Conservation (phyloP, 2,113 vertebrate species). For the Tachysurus fulvidraco region DNA sequence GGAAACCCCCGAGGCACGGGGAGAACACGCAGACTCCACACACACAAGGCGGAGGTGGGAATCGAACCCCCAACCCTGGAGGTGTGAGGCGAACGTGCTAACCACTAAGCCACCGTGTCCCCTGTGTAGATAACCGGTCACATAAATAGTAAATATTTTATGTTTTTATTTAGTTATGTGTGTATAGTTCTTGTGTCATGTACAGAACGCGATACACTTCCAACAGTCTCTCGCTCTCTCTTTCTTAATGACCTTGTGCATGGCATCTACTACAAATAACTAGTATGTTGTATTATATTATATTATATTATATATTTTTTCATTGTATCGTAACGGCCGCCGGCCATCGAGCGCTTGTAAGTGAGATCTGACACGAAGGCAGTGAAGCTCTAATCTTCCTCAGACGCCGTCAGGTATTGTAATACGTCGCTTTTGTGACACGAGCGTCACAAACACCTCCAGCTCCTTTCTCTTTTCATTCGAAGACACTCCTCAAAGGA, state of each 20-base stretch:
- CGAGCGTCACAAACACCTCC: not conserved
- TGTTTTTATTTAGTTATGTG: not conserved
- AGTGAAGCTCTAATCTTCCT: not conserved
- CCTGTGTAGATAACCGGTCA: too few relatives aligned
- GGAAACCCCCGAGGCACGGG: too few relatives aligned
- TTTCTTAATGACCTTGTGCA: not conserved
- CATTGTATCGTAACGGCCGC: too few relatives aligned
- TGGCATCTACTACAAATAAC: not conserved
- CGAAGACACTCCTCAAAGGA: constrained; percentile 19
- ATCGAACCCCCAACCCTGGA: too few relatives aligned
- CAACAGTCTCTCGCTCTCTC: not conserved
- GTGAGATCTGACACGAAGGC: not conserved
- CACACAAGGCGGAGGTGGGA: too few relatives aligned
- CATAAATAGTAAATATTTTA: too few relatives aligned
- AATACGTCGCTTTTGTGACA: not conserved
- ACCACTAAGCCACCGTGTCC: too few relatives aligned
- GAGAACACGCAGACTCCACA: too few relatives aligned
- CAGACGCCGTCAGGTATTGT: constrained; percentile 4
- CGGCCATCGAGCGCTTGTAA: not conserved
- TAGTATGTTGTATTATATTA: not conserved
- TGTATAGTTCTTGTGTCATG: not conserved
- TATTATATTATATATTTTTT: not conserved
- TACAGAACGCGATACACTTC: not conserved
- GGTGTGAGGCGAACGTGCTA: too few relatives aligned
- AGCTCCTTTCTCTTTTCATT: not conserved